Conservation (phyloP, 2,113 vertebrate genomes). For the Peromyscus leucopus region DNA sequence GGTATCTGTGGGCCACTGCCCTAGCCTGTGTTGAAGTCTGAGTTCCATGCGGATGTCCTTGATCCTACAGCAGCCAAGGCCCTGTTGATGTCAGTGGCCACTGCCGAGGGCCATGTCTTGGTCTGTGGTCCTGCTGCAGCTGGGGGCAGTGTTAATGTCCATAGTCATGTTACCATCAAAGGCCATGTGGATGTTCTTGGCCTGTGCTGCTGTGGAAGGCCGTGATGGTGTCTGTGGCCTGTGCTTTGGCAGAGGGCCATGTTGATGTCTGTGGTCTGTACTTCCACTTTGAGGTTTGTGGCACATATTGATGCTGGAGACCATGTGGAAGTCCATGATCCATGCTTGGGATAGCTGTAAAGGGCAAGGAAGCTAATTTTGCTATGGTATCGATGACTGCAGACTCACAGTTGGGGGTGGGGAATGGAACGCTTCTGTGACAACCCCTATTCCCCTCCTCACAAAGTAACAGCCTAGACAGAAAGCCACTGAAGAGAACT, state of each 20-base stretch:
- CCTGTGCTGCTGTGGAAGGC: not conserved
- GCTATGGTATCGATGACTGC: not conserved
- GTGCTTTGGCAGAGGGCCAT: not conserved
- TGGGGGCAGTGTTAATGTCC: not conserved
- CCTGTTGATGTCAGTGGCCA: not conserved
- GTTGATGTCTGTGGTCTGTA: not conserved
- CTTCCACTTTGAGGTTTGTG: not conserved
- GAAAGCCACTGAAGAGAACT: too few relatives aligned
- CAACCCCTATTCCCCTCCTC: not conserved
- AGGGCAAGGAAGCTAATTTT: not conserved
- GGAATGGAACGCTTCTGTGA: not conserved
- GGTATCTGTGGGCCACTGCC: not conserved
- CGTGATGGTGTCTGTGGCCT: not conserved
- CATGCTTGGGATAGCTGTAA: not conserved
- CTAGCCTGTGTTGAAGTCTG: not conserved
- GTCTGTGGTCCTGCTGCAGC: not conserved
- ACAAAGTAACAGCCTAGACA: too few relatives aligned
- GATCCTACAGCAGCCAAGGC: not conserved
- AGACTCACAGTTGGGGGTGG: not conserved
- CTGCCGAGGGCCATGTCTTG: not conserved
- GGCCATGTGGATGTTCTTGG: not conserved
- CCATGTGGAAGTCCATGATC: not conserved
- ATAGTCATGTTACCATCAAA: not conserved
- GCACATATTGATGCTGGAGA: not conserved
- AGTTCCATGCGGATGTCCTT: not conserved